These are phyloP conservation scores for Phalera bucephala DNA, from an alignment of 2,888 invertebrate species.

Conservation along the genomic window DNA sequence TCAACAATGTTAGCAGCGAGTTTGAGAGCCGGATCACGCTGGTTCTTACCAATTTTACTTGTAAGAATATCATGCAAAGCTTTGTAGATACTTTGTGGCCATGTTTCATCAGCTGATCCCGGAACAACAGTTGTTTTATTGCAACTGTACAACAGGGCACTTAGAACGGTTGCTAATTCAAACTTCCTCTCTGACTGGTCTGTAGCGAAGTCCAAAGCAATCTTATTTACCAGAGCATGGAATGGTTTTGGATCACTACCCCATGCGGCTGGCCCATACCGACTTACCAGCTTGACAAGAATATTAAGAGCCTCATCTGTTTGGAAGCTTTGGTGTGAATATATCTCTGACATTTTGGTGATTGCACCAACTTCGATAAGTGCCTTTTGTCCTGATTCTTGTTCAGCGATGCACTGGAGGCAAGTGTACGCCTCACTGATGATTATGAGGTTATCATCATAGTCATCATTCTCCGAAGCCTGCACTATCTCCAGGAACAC, in stretches of 20 bases:
- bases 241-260: constrained; percentile 90
- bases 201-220: constrained; percentile 93
- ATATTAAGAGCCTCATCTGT: constrained; percentile 94
- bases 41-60: constrained; percentile 93
- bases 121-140: constrained; percentile 86
- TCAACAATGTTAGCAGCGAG: constrained; percentile 91
- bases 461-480: constrained; percentile 91
- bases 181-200: constrained; percentile 95
- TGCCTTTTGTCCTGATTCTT: constrained; percentile 90
- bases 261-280: constrained; percentile 90
- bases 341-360: constrained; percentile 92
- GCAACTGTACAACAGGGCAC: constrained; percentile 88
- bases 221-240: constrained; percentile 91
- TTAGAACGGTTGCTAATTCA: constrained; percentile 91
- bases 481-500: constrained; percentile 93
- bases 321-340: constrained; percentile 93
- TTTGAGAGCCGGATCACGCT: constrained; percentile 94
- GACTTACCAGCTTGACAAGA: constrained; percentile 88
- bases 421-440: constrained; percentile 94
- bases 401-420: constrained; percentile 90
- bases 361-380: constrained; percentile 90
- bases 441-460: constrained; percentile 93
- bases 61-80: constrained; percentile 92
- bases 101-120: constrained; percentile 87
- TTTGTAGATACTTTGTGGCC: constrained; percentile 92